Evolutionary conservation across 2,113 vertebrate genomes (phyloP).

Genomic region (Heliornis fulica): DNA sequence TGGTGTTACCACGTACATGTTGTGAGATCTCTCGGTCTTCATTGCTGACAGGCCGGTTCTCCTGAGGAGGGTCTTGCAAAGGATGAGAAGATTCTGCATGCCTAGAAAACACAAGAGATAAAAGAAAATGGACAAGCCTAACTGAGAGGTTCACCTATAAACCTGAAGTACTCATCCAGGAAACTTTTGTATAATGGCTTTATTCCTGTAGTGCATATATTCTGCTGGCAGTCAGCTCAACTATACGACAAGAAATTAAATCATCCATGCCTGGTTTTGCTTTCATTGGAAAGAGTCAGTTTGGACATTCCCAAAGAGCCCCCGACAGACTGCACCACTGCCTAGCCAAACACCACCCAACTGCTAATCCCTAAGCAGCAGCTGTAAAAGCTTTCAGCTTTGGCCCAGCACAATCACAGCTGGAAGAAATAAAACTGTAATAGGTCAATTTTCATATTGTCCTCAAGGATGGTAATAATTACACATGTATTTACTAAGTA

Average conservation of each 20-base stretch:
- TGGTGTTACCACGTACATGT: neutral
- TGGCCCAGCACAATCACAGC: neutral
- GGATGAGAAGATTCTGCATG: slow-evolving; percentile 49
- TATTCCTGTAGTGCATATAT: neutral
- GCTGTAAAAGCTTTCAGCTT: neutral
- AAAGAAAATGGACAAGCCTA: neutral
- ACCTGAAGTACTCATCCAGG: neutral
- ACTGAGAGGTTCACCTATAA: neutral
- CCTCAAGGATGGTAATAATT: neutral
- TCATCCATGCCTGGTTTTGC: neutral
- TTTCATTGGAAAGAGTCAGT: neutral
- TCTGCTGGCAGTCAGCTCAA: neutral
- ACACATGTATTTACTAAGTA: neutral
- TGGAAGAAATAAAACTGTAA: neutral
- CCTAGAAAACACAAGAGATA: neutral
- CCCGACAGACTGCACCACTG: neutral
- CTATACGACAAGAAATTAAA: neutral
- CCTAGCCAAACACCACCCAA: neutral
- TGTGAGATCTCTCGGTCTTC: slow-evolving; percentile 63
- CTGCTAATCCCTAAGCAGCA: neutral
- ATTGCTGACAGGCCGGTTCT: slow-evolving; percentile 13
- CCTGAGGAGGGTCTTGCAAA: slow-evolving; percentile 61
- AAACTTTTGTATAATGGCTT: neutral
- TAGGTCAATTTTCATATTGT: neutral
- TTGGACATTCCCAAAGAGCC: neutral